Conservation (phyloP, 2,797 vertebrate species). For the Anabas testudineus region DNA sequence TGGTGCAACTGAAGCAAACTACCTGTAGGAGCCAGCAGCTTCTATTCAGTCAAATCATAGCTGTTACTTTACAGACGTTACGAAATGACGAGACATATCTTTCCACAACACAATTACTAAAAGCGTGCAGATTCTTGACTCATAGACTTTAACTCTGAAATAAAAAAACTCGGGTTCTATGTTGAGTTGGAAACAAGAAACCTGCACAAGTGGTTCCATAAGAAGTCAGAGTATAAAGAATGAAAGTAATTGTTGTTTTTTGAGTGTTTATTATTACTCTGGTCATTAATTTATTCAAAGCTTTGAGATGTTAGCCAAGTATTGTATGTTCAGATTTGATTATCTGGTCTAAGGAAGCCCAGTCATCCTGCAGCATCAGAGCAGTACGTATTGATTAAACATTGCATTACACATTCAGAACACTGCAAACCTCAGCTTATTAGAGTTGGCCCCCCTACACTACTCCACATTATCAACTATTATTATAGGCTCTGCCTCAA, state of each 20-base stretch:
- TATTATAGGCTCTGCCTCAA: slow-evolving; percentile 1
- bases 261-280: neutral
- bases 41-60: slow-evolving; percentile 19
- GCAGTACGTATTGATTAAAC: slow-evolving; percentile 58
- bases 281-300: neutral
- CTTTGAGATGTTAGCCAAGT: neutral
- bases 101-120: no score
- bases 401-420: slow-evolving; percentile 53
- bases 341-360: slow-evolving; percentile 15
- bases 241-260: neutral
- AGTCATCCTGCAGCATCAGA: slow-evolving; percentile 56
- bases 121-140: neutral
- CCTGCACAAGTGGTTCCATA: neutral
- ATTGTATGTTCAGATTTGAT: neutral
- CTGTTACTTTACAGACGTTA: slow-evolving; percentile 14
- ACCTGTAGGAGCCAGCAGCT: slow-evolving; percentile 7
- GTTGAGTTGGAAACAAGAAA: neutral
- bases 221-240: no score
- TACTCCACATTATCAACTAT: slow-evolving; percentile 25
- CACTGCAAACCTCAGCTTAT: slow-evolving; percentile 56
- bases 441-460: slow-evolving; percentile 4
- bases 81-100: slow-evolving; percentile 1
- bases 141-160: slow-evolving; percentile 15
- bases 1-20: slow-evolving; percentile 35
- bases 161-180: neutral